phyloP scores from a whole-genome alignment of 1,140 invertebrate species.

The Diorhabda sublineata region DNA sequence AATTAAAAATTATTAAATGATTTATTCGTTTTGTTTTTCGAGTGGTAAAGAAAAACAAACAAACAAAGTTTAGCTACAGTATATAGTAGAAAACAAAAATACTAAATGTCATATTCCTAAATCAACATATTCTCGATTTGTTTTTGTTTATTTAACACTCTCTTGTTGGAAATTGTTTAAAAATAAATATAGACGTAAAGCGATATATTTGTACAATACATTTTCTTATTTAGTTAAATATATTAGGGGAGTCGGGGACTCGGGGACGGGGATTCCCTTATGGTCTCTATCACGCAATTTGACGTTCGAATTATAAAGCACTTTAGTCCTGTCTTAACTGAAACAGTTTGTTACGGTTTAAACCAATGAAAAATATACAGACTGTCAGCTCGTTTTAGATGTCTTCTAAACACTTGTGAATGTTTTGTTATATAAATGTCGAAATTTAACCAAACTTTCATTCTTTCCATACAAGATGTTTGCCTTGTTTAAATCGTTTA shows the following conservation, averaged over 20 bases:
- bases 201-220: conserved; percentile 16
- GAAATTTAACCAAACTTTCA: too few relatives aligned
- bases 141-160: conserved; percentile 10
- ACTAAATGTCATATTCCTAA: background rate
- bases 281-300: background rate
- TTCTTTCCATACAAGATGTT: too few relatives aligned
- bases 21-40: background rate
- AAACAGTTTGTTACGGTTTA: conserved; percentile 12
- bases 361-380: conserved; percentile 12
- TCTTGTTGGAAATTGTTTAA: conserved; percentile 14
- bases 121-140: conserved; percentile 3
- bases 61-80: background rate
- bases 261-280: background rate
- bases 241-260: background rate
- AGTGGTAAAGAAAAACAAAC: background rate
- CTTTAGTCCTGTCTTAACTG: background rate
- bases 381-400: conserved; percentile 3
- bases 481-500: too few relatives aligned
- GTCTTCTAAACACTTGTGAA: background rate
- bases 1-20: background rate
- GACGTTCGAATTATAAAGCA: background rate
- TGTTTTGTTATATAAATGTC: too few relatives aligned
- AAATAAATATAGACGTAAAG: conserved; percentile 13
- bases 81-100: background rate
- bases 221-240: conserved; percentile 10